Conservation (phyloP, 2,888 invertebrate genomes). For the Phasia obesa region DNA sequence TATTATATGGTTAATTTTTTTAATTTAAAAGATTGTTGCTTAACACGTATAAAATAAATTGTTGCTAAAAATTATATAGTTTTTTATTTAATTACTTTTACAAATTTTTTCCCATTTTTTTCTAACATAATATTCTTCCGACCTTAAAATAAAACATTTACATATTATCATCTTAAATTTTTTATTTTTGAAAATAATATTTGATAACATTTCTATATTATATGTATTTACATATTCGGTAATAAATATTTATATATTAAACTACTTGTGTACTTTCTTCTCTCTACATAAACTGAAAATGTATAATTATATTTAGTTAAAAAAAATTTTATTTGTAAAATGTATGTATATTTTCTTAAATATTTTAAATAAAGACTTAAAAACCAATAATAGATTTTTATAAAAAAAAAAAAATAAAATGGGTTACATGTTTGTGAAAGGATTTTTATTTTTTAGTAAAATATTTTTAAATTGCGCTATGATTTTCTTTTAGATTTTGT, state of each 20-base stretch:
- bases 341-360: constrained; percentile 60
- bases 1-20: too few species aligned
- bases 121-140: too few species aligned
- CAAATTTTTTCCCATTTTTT: too few species aligned
- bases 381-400: constrained; percentile 44
- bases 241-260: not conserved
- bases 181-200: too few species aligned
- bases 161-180: too few species aligned
- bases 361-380: constrained; percentile 65
- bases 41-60: too few species aligned
- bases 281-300: constrained; percentile 21
- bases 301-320: constrained; percentile 30
- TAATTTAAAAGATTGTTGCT: too few species aligned
- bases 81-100: too few species aligned
- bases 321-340: constrained; percentile 53
- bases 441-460: constrained; percentile 7
- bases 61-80: too few species aligned
- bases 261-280: constrained; percentile 27
- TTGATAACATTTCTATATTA: too few species aligned
- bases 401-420: constrained; percentile 19
- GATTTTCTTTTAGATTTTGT: constrained; percentile 21
- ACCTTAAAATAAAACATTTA: too few species aligned
- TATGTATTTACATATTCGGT: too few species aligned
- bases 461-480: not conserved
- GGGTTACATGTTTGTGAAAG: not conserved